Percentiles rank a stretch among this genome's conserved stretches.
These are phyloP conservation scores for Dendrolimus punctatus DNA, from an alignment of 1,140 invertebrate genomes.

Conservation along the genomic window DNA sequence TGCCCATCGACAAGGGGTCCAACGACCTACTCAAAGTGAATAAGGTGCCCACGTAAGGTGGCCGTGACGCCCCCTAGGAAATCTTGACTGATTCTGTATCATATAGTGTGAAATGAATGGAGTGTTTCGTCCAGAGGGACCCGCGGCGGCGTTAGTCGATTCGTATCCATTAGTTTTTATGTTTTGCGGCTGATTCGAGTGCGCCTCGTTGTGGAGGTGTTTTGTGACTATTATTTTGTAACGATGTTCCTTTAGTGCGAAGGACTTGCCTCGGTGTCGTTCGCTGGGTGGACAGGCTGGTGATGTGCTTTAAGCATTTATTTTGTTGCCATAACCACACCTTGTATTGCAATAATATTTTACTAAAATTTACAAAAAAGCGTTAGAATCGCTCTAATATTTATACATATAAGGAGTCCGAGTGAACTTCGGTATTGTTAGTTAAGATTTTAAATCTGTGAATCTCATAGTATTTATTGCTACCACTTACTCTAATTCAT, in stretches of 20 bases:
- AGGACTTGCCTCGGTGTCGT: slow-evolving; percentile 55
- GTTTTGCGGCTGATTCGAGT: slow-evolving; percentile 54
- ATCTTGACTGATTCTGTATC: slow-evolving; percentile 68
- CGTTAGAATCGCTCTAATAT: slow-evolving; percentile 58
- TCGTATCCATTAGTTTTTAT: slow-evolving; percentile 66
- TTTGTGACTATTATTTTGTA: slow-evolving; percentile 49
- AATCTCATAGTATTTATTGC: slow-evolving; percentile 72
- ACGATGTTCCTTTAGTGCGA: slow-evolving; percentile 66
- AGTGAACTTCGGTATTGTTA: slow-evolving; percentile 65
- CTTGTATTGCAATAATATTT: slow-evolving; percentile 71
- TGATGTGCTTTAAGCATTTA: slow-evolving; percentile 73
- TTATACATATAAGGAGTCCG: slow-evolving; percentile 42
- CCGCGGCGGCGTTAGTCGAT: slow-evolving; percentile 52
- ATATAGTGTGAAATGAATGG: slow-evolving; percentile 60
- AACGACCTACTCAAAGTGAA: slow-evolving; percentile 78
- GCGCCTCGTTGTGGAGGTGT: slow-evolving; percentile 50
- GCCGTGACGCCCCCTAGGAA: slow-evolving; percentile 37
- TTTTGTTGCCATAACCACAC: slow-evolving; percentile 72
- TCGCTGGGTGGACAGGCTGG: slow-evolving; percentile 61
- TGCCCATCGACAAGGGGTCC: slow-evolving; percentile 76
- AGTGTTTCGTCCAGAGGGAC: slow-evolving; percentile 59
- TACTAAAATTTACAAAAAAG: slow-evolving; percentile 65
- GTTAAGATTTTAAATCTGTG: slow-evolving; percentile 71
- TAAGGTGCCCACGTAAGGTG: slow-evolving; percentile 77
- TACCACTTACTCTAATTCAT: slow-evolving; percentile 65